phyloP scores from a whole-genome alignment of 2,797 vertebrate genomes.

The Taeniopygia guttata region DNA sequence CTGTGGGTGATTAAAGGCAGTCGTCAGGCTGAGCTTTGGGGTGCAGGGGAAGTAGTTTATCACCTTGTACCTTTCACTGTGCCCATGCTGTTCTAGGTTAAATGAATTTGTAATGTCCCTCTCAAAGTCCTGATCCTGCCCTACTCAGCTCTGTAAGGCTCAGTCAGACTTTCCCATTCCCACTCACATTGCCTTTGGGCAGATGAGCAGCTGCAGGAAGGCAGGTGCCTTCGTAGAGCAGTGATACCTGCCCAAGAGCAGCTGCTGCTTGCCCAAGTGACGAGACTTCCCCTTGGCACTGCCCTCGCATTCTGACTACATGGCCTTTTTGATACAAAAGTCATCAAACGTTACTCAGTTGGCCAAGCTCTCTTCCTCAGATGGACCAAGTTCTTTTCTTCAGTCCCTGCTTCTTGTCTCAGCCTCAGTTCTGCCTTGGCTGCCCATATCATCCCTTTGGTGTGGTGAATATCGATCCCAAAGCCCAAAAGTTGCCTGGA shows the following conservation, averaged over 20 bases:
- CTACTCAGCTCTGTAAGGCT: not conserved
- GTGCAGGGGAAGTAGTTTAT: not conserved
- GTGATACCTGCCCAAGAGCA: not conserved
- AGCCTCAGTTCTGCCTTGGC: not conserved
- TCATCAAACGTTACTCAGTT: not conserved
- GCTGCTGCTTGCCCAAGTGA: not conserved
- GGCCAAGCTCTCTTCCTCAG: not conserved
- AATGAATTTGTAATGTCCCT: not conserved
- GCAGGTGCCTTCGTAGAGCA: fast-evolving
- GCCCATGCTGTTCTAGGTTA: not conserved
- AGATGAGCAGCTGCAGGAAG: not conserved
- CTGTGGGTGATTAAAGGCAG: not conserved
- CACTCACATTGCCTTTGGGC: fast-evolving
- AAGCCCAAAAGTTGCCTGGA: not conserved
- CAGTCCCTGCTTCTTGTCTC: not conserved
- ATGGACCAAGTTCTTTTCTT: not conserved
- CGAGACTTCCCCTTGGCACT: not conserved
- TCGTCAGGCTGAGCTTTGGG: not conserved
- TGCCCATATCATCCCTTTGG: not conserved
- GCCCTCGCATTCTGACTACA: fast-evolving
- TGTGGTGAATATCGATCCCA: fast-evolving
- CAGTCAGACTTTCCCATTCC: not conserved
- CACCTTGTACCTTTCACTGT: not conserved
- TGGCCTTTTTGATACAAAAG: not conserved
- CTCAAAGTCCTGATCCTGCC: not conserved